Evolutionary conservation across 2,113 vertebrate species (phyloP), one percentile per base, ranked within the genome.

Genomic region (Recurvirostra avosetta): DNA sequence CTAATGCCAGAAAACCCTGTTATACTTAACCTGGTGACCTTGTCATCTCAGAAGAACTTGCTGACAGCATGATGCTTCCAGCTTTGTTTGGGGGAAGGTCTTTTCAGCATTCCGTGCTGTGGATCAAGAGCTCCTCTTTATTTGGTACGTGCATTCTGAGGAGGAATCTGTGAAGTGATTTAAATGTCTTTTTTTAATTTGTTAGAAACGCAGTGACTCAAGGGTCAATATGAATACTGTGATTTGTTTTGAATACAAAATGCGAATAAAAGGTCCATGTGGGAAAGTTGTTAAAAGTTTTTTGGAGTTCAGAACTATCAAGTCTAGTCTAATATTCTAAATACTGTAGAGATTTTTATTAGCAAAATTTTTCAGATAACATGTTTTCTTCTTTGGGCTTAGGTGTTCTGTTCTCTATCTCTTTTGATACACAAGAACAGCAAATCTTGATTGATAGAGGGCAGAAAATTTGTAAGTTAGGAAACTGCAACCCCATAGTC

Each of bases 401-500:
- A 17, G 45, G 17, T 0, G 0, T 91, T 30, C n/a, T 67, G 22
- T 67, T 83, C 38, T 71, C 62, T 0, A 3, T 14, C 9, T 6
- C 29, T 89, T 72, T 86, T 21, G 40, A 27, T 80, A 26, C 0
- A 3, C 8, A 8, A 56, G 12, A 72, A 32, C 13, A 49, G 41
- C 11, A 52, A 68, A 21, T 76, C 22, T 38, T 70, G 43, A 14
- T 75, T 78, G 62, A 21, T 22, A n/a, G 40, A 85, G 45, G 15
- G 22, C 40, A 61, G 45, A 56, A 68, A 56, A 32, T 38, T 4
- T 59, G 17, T 3, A 29, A 0, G 0, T 50, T 76, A 14, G 34
- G 71, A 19, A 86, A 12, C 55, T 67, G 40, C 9, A 56, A 7
- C 30, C 50, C 8, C 10, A 2, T 59, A 19, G 62, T 13, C 34